These are phyloP conservation scores for Morpho deidamia DNA, from an alignment of 2,888 invertebrate species.

Conservation along the genomic window DNA sequence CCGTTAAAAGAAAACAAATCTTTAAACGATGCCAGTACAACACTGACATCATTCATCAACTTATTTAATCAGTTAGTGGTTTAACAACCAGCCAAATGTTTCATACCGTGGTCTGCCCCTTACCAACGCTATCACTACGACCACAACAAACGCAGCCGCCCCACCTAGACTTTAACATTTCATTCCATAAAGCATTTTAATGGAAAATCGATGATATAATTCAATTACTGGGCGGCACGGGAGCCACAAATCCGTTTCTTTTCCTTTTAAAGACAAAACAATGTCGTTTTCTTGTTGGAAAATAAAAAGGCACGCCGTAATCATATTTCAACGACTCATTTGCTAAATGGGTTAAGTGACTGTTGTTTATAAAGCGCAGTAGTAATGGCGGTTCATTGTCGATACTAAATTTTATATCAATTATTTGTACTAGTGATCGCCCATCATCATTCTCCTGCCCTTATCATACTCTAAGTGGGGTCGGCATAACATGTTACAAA, in stretches of 20 bases:
- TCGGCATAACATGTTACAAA: too few relatives aligned
- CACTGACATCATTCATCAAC: too few relatives aligned
- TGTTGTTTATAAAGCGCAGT: conserved; percentile 13
- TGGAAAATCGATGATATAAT: conserved; percentile 78
- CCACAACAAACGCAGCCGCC: conserved; percentile 41
- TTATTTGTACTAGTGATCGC: background rate
- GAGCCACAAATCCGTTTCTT: conserved; percentile 56
- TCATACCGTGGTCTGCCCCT: background rate
- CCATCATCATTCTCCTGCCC: too few relatives aligned
- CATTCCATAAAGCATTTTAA: conserved; percentile 76
- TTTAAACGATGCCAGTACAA: too few relatives aligned
- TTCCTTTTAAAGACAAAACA: conserved; percentile 55
- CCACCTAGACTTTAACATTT: conserved; percentile 67
- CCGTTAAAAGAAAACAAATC: too few relatives aligned
- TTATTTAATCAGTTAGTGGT: too few relatives aligned
- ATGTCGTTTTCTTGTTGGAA: conserved; percentile 43
- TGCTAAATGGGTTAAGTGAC: conserved; percentile 47
- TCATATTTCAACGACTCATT: conserved; percentile 62
- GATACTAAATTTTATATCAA: background rate
- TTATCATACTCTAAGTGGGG: too few relatives aligned
- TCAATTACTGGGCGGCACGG: conserved; percentile 66
- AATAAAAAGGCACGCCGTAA: conserved; percentile 41
- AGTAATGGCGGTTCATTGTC: conserved; percentile 8
- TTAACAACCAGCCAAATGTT: too few relatives aligned
- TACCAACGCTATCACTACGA: conserved; percentile 6